These are phyloP conservation scores for Bufo bufo DNA, from an alignment of 2,113 vertebrate species.

Conservation along the genomic window DNA sequence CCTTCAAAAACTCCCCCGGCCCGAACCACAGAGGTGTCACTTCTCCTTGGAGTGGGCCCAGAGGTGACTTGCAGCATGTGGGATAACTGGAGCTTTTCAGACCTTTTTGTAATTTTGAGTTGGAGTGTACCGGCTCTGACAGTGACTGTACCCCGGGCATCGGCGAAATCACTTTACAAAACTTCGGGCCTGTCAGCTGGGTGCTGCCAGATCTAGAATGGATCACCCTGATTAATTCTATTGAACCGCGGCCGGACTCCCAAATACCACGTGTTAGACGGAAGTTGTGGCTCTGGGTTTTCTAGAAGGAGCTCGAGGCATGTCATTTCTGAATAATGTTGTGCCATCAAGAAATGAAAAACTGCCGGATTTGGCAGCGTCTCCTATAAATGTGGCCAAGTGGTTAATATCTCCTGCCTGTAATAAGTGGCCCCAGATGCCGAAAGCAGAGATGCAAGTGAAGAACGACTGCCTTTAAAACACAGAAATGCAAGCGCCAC, in stretches of 20 bases:
- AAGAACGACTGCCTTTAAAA: not conserved
- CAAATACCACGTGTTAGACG: constrained; percentile 5
- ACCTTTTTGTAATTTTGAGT: too few species aligned
- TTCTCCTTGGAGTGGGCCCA: too few species aligned
- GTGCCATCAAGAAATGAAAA: constrained; percentile 40
- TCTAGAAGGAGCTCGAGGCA: constrained; percentile 15
- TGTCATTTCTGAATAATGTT: constrained; percentile 50
- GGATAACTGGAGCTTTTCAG: too few species aligned
- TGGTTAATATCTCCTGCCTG: constrained; percentile 16
- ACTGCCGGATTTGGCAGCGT: constrained; percentile 27
- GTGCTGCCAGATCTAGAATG: constrained; percentile 20
- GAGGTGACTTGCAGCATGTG: too few species aligned
- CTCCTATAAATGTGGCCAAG: constrained; percentile 20
- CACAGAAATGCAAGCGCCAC: not conserved
- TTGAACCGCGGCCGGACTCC: not conserved
- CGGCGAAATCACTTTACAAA: not conserved
- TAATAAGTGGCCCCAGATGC: constrained; percentile 51
- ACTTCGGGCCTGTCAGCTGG: not conserved
- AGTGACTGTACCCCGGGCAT: not conserved
- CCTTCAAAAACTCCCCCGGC: too few species aligned
- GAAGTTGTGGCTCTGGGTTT: not conserved
- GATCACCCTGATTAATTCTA: not conserved
- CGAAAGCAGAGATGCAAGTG: not conserved
- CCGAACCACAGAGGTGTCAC: too few species aligned
- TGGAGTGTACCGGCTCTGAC: not conserved